phyloP scores from a whole-genome alignment of 2,888 invertebrate genomes.

The Himalopsyche anomala region DNA sequence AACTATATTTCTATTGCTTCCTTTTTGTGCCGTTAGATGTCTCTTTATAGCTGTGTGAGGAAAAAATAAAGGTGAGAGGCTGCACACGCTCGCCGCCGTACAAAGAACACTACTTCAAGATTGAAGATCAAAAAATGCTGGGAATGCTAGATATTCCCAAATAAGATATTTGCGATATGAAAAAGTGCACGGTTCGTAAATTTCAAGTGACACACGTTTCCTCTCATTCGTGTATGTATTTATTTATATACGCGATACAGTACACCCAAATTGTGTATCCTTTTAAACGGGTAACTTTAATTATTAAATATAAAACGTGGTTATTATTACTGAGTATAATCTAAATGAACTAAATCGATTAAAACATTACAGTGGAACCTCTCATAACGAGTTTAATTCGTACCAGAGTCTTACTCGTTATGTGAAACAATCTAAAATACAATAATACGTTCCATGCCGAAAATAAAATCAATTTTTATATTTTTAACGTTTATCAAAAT shows the following conservation, averaged over 20 bases:
- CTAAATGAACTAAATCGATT: no score
- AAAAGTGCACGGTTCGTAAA: conserved; percentile 47
- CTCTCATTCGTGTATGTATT: background rate
- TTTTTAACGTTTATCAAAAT: no score
- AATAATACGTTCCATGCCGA: no score
- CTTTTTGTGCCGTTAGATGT: conserved; percentile 56
- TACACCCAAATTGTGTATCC: no score
- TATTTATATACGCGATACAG: background rate
- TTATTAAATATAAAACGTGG: no score
- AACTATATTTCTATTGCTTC: conserved; percentile 64
- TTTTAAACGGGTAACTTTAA: no score
- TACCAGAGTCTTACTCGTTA: no score
- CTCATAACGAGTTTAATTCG: no score
- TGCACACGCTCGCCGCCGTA: conserved; percentile 49
- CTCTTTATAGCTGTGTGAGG: conserved; percentile 53
- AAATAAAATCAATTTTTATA: no score
- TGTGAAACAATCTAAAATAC: no score
- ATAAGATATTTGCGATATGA: conserved; percentile 64
- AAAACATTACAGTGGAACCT: no score
- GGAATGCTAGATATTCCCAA: conserved; percentile 63
- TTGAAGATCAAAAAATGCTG: conserved; percentile 65
- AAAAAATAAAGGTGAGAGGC: conserved; percentile 49
- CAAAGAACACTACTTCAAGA: conserved; percentile 62
- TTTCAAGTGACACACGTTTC: conserved; percentile 23
- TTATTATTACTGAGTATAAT: no score